phyloP scores from a whole-genome alignment of 2,113 vertebrate species.

The Apodemus speciosus region DNA sequence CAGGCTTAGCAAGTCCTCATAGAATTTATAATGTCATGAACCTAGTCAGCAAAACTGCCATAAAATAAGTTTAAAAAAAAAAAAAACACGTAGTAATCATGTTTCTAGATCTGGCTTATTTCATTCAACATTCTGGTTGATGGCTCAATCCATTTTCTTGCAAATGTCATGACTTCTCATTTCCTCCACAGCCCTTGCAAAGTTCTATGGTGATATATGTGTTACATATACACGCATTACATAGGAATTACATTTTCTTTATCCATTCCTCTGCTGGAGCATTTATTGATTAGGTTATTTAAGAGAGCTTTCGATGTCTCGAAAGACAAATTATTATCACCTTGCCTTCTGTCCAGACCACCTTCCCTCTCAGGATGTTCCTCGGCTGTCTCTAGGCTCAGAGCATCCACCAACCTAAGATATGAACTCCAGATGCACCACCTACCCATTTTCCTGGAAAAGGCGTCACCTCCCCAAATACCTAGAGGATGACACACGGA shows the following conservation, averaged over 20 bases:
- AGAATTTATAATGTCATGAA: background rate
- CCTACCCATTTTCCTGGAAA: background rate
- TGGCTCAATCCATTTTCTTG: background rate
- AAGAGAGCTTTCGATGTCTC: background rate
- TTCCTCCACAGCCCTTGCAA: background rate
- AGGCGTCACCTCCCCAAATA: background rate
- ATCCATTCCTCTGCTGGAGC: background rate
- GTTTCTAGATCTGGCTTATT: background rate
- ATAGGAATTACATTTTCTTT: background rate
- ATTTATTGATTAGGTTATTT: background rate
- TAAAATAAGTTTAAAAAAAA: background rate
- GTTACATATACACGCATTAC: background rate
- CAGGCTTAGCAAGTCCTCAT: background rate
- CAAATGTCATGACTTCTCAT: background rate
- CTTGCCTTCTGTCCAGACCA: background rate
- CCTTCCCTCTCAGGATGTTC: background rate
- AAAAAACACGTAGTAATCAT: background rate
- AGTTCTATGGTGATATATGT: background rate
- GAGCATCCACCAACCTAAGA: background rate
- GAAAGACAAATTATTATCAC: background rate
- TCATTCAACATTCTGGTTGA: background rate
- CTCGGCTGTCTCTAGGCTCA: background rate
- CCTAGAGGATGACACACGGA: background rate
- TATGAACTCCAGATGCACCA: background rate
- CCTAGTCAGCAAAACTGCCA: background rate